phyloP scores from a whole-genome alignment of 1,140 invertebrate genomes.

The Holotrichia oblita region DNA sequence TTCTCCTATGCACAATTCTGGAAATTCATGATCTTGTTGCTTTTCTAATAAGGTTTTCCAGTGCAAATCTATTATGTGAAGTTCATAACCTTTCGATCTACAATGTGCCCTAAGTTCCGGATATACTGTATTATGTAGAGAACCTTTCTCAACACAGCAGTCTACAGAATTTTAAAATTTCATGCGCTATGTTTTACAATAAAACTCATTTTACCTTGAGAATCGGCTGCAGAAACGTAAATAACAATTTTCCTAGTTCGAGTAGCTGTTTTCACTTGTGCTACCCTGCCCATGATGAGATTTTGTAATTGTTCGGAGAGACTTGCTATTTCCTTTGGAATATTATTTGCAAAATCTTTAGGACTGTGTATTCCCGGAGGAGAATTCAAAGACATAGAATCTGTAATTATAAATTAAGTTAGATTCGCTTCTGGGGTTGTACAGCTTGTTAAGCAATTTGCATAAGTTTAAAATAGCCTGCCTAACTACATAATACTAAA shows the following conservation, averaged over 20 bases:
- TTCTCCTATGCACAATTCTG: constrained; percentile 78
- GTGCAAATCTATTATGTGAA: constrained; percentile 75
- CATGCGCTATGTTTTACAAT: not conserved
- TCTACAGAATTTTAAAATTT: constrained; percentile 61
- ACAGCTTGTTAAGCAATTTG: no score
- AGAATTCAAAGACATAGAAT: constrained; percentile 70
- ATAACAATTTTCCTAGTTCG: constrained; percentile 71
- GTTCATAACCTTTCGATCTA: constrained; percentile 70
- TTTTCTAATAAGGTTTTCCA: constrained; percentile 74
- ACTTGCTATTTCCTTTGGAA: constrained; percentile 60
- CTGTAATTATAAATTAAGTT: constrained; percentile 58
- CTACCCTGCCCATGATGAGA: constrained; percentile 68
- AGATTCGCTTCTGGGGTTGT: no score
- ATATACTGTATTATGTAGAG: constrained; percentile 72
- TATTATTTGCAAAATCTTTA: constrained; percentile 55
- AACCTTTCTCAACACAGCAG: constrained; percentile 73
- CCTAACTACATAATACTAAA: no score
- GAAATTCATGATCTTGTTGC: constrained; percentile 75
- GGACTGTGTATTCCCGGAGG: constrained; percentile 62
- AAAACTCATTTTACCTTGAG: constrained; percentile 66
- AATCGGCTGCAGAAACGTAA: constrained; percentile 74
- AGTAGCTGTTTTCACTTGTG: constrained; percentile 60
- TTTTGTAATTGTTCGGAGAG: constrained; percentile 63
- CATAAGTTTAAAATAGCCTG: no score
- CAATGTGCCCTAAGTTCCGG: constrained; percentile 69